Evolutionary conservation across 2,797 vertebrate genomes (phyloP), one percentile per base, ranked within the genome.

Genomic region (Pygocentrus nattereri): DNA sequence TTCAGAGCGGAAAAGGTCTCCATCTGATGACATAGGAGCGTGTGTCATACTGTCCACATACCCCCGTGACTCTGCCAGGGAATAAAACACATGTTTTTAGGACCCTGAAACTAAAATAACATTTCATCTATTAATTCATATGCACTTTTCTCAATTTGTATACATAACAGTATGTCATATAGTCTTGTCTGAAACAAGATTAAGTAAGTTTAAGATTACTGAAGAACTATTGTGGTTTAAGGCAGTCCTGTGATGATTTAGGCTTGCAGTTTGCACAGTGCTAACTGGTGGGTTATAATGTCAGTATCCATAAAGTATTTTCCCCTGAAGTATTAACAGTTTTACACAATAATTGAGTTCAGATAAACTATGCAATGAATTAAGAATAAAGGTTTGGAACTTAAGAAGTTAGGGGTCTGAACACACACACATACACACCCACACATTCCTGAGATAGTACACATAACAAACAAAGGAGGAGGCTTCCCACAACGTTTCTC

Each of bases 21-120:
- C 92, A 38, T 97, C 96, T 62, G 94, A 86, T 82, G 95, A 92
- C 87, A 90, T 81, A 65, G 90, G 18, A 0, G 90, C 3, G 75
- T 93, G 95, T 77, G 89, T 93, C 85, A 94, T 90, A 25, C 87
- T 83, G 86, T 98, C 96, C 1, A 86, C 72, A 85, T 93, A 96
- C 89, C 92, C 90, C 31, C 85, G 91, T n/a, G 95, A 92, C 65
- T 97, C 97, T 98, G 90, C 8, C 78, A 58, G 10, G 31, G 71
- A 50, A 82, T 11, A 47, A 78, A 78, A 76, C 2, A 65, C 62
- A 25, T 15, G 10, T 18, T 44, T 41, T 67, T 38, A 23, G 21
- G n/a, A n/a, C 3, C 21, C 41, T 64, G 16, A 25, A n/a, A n/a
- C n/a, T 49, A 15, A 4, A 5, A 2, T 11, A 8, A 12, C n/a